phyloP scores from a whole-genome alignment of 1,140 invertebrate species.

The Eufriesea mexicana region DNA sequence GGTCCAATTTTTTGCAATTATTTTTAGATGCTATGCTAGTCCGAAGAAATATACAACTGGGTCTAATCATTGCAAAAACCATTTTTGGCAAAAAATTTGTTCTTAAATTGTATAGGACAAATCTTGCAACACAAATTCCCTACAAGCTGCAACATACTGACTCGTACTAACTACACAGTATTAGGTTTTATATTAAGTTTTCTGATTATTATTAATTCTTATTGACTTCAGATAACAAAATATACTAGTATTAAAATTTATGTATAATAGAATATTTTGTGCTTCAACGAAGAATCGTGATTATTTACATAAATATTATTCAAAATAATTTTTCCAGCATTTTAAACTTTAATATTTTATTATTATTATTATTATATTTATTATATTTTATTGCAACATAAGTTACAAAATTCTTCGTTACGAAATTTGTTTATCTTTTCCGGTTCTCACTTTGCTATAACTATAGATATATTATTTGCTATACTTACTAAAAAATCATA shows the following conservation, averaged over 20 bases:
- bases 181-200: neutral
- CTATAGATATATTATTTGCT: too few species aligned
- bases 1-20: slow-evolving; percentile 35
- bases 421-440: too few species aligned
- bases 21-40: slow-evolving; percentile 18
- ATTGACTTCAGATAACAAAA: neutral
- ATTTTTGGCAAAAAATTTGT: slow-evolving; percentile 34
- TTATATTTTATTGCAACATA: too few species aligned
- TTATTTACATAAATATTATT: neutral
- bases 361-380: too few species aligned
- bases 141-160: too few species aligned
- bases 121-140: too few species aligned
- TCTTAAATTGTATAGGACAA: neutral
- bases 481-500: too few species aligned
- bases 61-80: slow-evolving; percentile 61
- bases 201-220: neutral
- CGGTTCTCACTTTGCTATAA: too few species aligned
- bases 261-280: neutral
- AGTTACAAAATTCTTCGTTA: too few species aligned
- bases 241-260: neutral
- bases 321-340: neutral
- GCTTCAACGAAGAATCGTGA: neutral
- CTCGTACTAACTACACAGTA: neutral
- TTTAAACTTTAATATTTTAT: too few species aligned
- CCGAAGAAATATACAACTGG: slow-evolving; percentile 55